These are phyloP conservation scores for Labeo catla DNA, from an alignment of 2,113 vertebrate species.

Conservation along the genomic window DNA sequence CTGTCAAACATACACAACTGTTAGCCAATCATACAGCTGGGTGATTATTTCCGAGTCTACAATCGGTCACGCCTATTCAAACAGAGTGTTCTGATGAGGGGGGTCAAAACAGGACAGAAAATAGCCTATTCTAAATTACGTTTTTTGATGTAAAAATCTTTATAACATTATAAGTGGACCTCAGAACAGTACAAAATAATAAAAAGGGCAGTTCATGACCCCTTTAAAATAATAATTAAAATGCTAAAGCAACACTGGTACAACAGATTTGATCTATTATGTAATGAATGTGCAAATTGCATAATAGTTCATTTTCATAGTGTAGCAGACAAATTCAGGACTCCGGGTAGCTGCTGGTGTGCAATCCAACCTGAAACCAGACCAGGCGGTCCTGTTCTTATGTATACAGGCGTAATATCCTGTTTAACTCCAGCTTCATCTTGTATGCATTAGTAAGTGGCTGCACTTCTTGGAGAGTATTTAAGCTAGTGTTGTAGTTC, in stretches of 20 bases:
- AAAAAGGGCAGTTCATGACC: no score
- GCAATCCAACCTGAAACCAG: background rate
- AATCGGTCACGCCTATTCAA: no score
- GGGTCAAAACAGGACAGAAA: no score
- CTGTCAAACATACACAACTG: no score
- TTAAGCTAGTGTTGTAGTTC: background rate
- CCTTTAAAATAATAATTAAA: background rate
- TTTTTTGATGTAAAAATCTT: no score
- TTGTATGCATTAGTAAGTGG: background rate
- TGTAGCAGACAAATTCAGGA: background rate
- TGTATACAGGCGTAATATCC: conserved; percentile 32
- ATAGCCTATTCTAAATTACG: no score
- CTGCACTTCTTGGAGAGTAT: background rate
- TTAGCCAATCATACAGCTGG: no score
- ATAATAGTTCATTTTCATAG: background rate
- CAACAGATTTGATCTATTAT: conserved; percentile 43
- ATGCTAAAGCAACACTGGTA: background rate
- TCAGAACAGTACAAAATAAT: no score
- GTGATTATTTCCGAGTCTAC: no score
- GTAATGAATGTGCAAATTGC: background rate
- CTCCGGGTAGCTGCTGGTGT: background rate
- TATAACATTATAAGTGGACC: no score
- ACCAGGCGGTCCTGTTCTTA: conserved; percentile 31
- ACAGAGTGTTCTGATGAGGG: no score
- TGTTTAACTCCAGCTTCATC: conserved; percentile 53